These are phyloP conservation scores for Cacoxenus indagator DNA, from an alignment of 2,888 invertebrate genomes.

Conservation along the genomic window DNA sequence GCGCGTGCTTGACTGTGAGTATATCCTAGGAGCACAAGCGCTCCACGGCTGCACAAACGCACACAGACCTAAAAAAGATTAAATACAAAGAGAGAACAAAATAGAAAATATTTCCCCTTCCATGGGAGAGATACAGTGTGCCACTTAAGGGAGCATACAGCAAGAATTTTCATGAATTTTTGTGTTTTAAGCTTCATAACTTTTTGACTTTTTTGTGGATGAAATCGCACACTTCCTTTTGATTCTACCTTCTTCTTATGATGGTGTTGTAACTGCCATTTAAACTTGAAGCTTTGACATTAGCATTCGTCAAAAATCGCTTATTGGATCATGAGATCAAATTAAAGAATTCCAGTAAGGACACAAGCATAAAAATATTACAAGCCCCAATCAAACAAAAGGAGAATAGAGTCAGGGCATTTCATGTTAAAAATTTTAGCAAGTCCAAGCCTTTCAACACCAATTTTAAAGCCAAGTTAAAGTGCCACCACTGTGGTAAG, in stretches of 20 bases:
- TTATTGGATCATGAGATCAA: constrained; percentile 23
- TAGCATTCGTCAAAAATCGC: constrained; percentile 60
- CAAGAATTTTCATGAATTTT: constrained; percentile 27
- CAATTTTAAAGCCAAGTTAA: constrained; percentile 15
- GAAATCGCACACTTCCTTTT: background rate
- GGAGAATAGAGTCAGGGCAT: constrained; percentile 48
- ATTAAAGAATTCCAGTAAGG: background rate
- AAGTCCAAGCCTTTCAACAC: background rate
- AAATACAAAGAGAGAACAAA: too few species aligned
- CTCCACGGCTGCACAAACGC: too few species aligned
- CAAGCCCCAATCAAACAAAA: too few species aligned
- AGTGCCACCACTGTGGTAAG: constrained; percentile 56
- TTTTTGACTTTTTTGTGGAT: constrained; percentile 34
- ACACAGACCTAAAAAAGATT: too few species aligned
- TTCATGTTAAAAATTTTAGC: too few species aligned
- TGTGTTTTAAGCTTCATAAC: constrained; percentile 32
- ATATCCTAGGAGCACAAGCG: too few species aligned
- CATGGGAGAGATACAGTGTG: too few species aligned
- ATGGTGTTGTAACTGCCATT: background rate
- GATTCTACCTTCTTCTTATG: background rate
- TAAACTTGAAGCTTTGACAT: constrained; percentile 37
- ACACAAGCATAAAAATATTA: constrained; percentile 32
- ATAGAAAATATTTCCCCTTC: too few species aligned
- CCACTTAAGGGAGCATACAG: background rate
- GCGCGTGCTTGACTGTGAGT: too few species aligned